Percentiles rank a stretch among this genome's conserved stretches.
phyloP scores from a whole-genome alignment of 2,113 vertebrate species.

The Tylochromis polylepis region DNA sequence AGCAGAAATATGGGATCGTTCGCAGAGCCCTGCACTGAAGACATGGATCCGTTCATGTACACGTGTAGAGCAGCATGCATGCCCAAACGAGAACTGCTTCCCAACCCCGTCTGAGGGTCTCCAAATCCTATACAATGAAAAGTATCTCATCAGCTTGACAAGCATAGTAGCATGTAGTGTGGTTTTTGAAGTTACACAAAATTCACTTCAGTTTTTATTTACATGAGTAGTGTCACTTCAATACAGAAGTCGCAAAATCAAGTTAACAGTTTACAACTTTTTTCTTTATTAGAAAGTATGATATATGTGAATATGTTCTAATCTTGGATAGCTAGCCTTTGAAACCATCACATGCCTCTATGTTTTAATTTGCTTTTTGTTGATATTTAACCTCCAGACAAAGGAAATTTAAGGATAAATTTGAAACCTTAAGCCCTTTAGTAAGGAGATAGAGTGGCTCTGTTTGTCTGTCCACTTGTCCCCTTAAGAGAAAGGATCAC shows the following conservation, averaged over 20 bases:
- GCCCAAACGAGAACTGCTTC: slow-evolving; percentile 57
- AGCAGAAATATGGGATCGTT: slow-evolving; percentile 93
- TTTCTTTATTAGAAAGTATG: neutral
- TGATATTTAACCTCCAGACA: neutral
- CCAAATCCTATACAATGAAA: slow-evolving; percentile 80
- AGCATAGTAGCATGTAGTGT: neutral
- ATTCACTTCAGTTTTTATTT: neutral
- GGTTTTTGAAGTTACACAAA: neutral
- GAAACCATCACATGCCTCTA: neutral
- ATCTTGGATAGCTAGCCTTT: neutral
- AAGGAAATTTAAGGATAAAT: neutral
- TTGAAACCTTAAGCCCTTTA: neutral
- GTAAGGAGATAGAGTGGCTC: neutral
- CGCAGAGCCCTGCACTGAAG: slow-evolving; percentile 88
- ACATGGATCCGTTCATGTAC: slow-evolving; percentile 97
- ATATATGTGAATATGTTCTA: neutral
- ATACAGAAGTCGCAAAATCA: neutral
- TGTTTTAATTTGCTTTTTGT: neutral
- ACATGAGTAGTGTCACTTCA: neutral
- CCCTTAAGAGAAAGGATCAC: neutral
- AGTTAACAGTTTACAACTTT: neutral
- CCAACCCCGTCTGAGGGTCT: slow-evolving; percentile 78
- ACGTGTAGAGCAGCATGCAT: slow-evolving; percentile 92
- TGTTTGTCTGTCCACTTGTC: neutral
- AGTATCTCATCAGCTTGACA: neutral